phyloP scores from a whole-genome alignment of 1,140 invertebrate genomes.

The Drosophila nebulosa region DNA sequence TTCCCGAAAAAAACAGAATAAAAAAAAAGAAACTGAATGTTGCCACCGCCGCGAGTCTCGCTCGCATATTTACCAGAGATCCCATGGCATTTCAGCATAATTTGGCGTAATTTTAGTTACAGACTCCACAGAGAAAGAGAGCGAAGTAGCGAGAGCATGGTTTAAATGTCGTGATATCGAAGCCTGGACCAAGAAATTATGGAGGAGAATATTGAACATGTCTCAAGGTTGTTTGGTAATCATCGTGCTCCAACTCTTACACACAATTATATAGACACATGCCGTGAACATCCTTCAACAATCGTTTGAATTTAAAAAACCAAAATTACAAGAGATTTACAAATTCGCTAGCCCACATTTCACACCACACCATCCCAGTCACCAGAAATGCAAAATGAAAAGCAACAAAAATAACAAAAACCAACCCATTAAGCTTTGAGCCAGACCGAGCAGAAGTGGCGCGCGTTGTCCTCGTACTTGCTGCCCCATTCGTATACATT shows the following conservation, averaged over 20 bases:
- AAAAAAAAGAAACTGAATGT: slow-evolving; percentile 22
- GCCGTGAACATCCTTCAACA: too few relatives aligned
- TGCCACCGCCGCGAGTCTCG: slow-evolving; percentile 9
- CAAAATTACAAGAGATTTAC: neutral
- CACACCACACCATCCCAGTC: too few relatives aligned
- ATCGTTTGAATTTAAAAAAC: too few relatives aligned
- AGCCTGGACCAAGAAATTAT: slow-evolving; percentile 58
- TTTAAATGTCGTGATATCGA: slow-evolving; percentile 53
- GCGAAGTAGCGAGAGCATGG: slow-evolving; percentile 28
- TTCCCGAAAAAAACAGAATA: slow-evolving; percentile 27
- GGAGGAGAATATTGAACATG: slow-evolving; percentile 68
- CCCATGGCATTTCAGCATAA: slow-evolving; percentile 72
- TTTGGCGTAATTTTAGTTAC: slow-evolving; percentile 69
- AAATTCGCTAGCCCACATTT: neutral
- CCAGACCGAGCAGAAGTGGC: slow-evolving; percentile 1
- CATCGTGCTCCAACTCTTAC: neutral
- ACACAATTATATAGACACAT: slow-evolving; percentile 4
- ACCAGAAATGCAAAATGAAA: too few relatives aligned
- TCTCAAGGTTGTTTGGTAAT: slow-evolving; percentile 49
- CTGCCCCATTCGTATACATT: slow-evolving; percentile 25
- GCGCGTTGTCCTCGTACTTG: slow-evolving; percentile 15
- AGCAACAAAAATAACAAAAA: neutral
- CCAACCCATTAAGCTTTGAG: neutral
- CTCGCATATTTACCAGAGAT: slow-evolving; percentile 61
- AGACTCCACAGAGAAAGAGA: neutral